Evolutionary conservation across 2,888 invertebrate species (phyloP).

Genomic region (Synergus itoensis): DNA sequence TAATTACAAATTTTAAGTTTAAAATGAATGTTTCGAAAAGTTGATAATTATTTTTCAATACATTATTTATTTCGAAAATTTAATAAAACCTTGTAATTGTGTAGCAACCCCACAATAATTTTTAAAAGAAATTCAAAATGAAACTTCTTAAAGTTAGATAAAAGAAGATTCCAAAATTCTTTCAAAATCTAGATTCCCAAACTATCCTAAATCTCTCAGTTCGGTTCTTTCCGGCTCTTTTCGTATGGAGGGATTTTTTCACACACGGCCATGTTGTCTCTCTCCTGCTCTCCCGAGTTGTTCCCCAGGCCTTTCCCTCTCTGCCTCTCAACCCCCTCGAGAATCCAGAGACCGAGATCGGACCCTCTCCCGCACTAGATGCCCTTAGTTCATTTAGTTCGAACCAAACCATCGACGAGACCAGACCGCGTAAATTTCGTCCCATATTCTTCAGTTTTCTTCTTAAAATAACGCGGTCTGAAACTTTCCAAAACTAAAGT

Average conservation of each 20-base stretch:
- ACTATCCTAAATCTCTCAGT: background rate
- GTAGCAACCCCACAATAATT: background rate
- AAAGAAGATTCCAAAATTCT: background rate
- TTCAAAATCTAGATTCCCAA: background rate
- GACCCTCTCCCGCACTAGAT: conserved; percentile 22
- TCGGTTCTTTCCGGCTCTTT: conserved; percentile 21
- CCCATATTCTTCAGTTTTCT: background rate
- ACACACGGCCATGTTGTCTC: conserved; percentile 20
- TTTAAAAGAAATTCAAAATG: background rate
- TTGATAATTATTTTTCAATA: too few species aligned
- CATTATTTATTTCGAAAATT: too few species aligned
- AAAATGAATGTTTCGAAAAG: too few species aligned
- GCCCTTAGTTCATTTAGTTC: conserved; percentile 30
- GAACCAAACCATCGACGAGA: background rate
- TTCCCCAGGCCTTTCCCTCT: background rate
- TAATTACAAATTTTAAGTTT: too few species aligned
- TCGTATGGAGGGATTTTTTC: conserved; percentile 14
- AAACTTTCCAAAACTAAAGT: background rate
- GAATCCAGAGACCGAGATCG: background rate
- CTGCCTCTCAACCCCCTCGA: background rate
- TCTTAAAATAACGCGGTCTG: background rate
- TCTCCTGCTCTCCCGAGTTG: background rate
- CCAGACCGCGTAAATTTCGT: background rate
- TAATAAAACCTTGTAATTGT: too few species aligned
- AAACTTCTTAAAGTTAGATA: background rate